Evolutionary conservation across 1,140 invertebrate genomes (phyloP), one percentile per base, ranked within the genome.

Genomic region (Nephotettix cincticeps): DNA sequence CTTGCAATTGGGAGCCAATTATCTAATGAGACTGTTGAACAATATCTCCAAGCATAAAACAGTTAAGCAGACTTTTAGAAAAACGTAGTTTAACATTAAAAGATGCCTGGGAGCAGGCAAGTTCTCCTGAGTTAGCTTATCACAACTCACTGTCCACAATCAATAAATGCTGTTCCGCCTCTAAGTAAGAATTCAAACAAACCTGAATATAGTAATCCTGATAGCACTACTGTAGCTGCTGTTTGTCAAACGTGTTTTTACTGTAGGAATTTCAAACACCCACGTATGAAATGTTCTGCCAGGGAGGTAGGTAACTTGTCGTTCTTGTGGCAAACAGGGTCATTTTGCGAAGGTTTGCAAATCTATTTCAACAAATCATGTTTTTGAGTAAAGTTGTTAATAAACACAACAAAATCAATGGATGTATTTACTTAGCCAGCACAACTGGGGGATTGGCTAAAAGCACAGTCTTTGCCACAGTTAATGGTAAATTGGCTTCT

Each of bases 401-500:
- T 13, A 56, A n/a, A 56, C 9, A 11, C 51, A 13, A n/a, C 23
- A 9, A 21, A 56, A 56, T 56, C 21, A 23, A n/a, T 23, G 9
- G 9, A 56, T 23, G 9, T 9, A 23, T 13, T 56, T 71, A 17
- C 17, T 30, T n/a, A 6, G 32, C 58, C 25, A 30, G 28, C 43
- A 9, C 40, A 14, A 17, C 69, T 19, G n/a, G n/a, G 43, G 4
- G 17, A 13, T 43, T 72, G 51, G 32, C 27, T 40, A 69, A 68
- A 45, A 65, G 65, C 9, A 58, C 40, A 11, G 36, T 72, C 3
- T 19, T 21, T 11, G 67, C 71, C 17, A 14, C 19, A 11, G 36
- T 72, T 29, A 72, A 72, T 72, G 36, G 54, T 27, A 54, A 17
- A n/a, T n/a, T n/a, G n/a, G n/a, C n/a, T n/a, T n/a, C n/a, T n/a